Conservation (phyloP, 2,113 vertebrate species). For the Panthera uncia region DNA sequence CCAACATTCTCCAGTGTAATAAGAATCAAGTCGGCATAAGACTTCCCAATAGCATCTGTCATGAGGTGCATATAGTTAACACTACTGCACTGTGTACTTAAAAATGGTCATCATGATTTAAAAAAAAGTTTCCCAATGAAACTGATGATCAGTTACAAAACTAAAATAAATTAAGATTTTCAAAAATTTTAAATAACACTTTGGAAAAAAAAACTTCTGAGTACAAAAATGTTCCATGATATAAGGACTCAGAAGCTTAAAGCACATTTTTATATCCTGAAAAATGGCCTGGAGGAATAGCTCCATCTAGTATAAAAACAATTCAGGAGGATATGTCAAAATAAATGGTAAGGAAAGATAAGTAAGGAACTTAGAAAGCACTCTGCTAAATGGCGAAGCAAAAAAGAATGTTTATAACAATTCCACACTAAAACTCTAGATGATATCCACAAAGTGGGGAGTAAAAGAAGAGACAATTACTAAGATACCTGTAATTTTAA, state of each 20-base stretch:
- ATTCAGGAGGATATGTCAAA: background rate
- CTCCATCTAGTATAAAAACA: background rate
- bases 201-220: background rate
- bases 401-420: background rate
- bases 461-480: background rate
- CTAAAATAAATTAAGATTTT: background rate
- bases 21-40: background rate
- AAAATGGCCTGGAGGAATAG: background rate
- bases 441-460: background rate
- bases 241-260: background rate
- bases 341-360: background rate
- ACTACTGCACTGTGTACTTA: background rate
- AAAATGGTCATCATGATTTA: background rate
- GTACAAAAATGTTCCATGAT: background rate
- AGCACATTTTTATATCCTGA: background rate
- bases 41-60: background rate
- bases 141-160: background rate
- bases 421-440: background rate
- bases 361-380: background rate
- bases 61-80: background rate
- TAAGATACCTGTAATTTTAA: background rate
- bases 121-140: background rate
- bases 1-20: background rate
- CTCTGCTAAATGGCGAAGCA: background rate
- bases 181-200: background rate